Percentiles rank a stretch among this genome's conserved stretches.
These are phyloP conservation scores for Brachionus manjavacas DNA, from an alignment of 1,140 invertebrate genomes.

Conservation along the genomic window DNA sequence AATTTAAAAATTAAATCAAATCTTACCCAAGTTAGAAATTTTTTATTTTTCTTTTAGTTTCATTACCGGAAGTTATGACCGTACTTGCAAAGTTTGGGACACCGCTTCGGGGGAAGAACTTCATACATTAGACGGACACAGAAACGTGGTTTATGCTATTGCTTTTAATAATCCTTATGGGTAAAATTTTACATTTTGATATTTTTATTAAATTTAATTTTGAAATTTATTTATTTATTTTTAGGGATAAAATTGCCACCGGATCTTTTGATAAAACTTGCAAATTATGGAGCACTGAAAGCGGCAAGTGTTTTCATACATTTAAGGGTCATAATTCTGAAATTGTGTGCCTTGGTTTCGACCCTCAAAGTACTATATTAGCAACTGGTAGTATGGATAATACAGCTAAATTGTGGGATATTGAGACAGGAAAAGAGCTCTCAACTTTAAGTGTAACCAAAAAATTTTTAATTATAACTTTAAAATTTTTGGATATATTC, in stretches of 20 bases:
- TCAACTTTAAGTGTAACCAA: constrained; percentile 52
- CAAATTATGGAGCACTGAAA: constrained; percentile 66
- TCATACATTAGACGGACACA: constrained; percentile 68
- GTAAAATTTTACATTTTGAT: constrained; percentile 57
- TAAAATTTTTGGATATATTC: neutral
- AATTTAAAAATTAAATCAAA: constrained; percentile 8
- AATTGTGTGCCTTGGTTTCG: constrained; percentile 65
- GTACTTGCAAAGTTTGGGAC: constrained; percentile 77
- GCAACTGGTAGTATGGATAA: constrained; percentile 72
- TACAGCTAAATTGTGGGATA: constrained; percentile 68
- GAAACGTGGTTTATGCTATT: constrained; percentile 74
- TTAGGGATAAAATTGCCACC: constrained; percentile 69
- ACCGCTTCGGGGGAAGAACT: constrained; percentile 68
- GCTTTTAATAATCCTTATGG: constrained; percentile 70
- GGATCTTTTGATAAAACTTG: constrained; percentile 75
- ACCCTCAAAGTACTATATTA: constrained; percentile 62
- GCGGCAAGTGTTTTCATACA: constrained; percentile 66
- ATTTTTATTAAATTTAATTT: neutral
- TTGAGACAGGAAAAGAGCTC: constrained; percentile 64
- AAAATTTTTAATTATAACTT: neutral
- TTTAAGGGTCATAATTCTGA: constrained; percentile 70
- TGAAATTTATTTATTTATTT: neutral
- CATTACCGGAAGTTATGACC: constrained; percentile 74
- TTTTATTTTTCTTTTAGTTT: constrained; percentile 63
- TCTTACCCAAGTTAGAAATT: too few species aligned